Percentiles rank a stretch among this genome's conserved stretches.
Conservation (phyloP, 2,888 invertebrate species). For the Chironomus tentans region DNA sequence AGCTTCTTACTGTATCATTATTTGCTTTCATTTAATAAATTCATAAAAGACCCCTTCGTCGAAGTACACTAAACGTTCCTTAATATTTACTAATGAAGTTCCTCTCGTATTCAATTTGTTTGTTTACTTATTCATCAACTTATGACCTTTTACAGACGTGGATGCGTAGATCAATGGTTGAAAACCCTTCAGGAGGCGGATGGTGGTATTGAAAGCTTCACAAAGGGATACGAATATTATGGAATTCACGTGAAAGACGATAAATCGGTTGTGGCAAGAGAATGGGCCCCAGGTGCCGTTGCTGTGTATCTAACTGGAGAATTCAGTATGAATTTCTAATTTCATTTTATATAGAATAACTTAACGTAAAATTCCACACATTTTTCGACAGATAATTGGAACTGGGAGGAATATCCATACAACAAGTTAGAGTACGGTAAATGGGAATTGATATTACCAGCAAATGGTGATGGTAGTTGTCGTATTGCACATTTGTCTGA, state of each 20-base stretch:
- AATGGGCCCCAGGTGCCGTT: slow-evolving; percentile 96
- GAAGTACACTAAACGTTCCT: no score
- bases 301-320: slow-evolving; percentile 86
- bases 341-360: background rate
- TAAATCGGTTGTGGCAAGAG: slow-evolving; percentile 76
- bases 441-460: slow-evolving; percentile 84
- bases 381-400: slow-evolving; percentile 71
- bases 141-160: slow-evolving; percentile 53
- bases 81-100: background rate
- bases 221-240: slow-evolving; percentile 75
- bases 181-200: slow-evolving; percentile 68
- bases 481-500: slow-evolving; percentile 76
- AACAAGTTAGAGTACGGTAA: slow-evolving; percentile 83
- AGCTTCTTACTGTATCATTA: no score
- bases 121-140: slow-evolving; percentile 2
- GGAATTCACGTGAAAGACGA: slow-evolving; percentile 80
- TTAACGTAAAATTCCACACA: background rate
- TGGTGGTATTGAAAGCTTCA: slow-evolving; percentile 75
- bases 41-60: no score
- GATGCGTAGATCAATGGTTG: slow-evolving; percentile 65
- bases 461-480: slow-evolving; percentile 73
- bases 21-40: no score
- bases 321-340: slow-evolving; percentile 67
- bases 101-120: background rate
- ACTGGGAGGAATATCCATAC: slow-evolving; percentile 70